Evolutionary conservation across 2,113 vertebrate genomes (phyloP).

Genomic region (Hassar affinis): DNA sequence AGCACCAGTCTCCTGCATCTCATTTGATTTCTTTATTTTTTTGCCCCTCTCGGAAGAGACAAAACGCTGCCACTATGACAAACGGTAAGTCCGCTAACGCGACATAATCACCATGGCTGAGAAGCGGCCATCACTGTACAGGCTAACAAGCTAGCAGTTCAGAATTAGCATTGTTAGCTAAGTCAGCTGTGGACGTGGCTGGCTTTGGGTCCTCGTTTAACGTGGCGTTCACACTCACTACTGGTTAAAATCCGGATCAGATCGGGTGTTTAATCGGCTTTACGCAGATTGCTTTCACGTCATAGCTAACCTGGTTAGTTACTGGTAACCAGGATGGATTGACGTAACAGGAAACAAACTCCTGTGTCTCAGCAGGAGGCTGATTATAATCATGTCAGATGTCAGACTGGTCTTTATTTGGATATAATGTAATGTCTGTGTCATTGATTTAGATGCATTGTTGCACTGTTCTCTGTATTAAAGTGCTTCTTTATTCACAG

Average conservation of each 20-base stretch:
- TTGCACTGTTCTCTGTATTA: not conserved
- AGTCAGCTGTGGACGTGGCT: constrained; percentile 40
- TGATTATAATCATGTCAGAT: not conserved
- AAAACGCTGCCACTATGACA: constrained; percentile 67
- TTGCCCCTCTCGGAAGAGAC: constrained; percentile 20
- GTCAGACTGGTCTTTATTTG: not conserved
- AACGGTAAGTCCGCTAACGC: constrained; percentile 64
- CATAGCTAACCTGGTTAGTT: not conserved
- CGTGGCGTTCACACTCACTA: not conserved
- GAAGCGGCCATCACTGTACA: not conserved
- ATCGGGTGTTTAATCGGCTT: not conserved
- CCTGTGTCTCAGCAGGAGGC: too few relatives aligned
- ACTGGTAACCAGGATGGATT: not conserved
- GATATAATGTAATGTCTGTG: too few relatives aligned
- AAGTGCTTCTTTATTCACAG: constrained; percentile 55
- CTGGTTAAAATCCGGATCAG: not conserved
- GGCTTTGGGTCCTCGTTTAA: not conserved
- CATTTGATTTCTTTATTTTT: not conserved
- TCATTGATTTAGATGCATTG: not conserved
- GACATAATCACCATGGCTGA: not conserved
- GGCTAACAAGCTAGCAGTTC: constrained; percentile 34
- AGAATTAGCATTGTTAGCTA: not conserved
- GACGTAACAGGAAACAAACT: not conserved
- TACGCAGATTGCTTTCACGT: not conserved
- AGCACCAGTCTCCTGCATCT: not conserved